A percentile compares a stretch with the other conserved stretches of the same genome.
These are phyloP conservation scores for Zootermopsis nevadensis DNA, from an alignment of 2,888 invertebrate genomes.

Conservation along the genomic window DNA sequence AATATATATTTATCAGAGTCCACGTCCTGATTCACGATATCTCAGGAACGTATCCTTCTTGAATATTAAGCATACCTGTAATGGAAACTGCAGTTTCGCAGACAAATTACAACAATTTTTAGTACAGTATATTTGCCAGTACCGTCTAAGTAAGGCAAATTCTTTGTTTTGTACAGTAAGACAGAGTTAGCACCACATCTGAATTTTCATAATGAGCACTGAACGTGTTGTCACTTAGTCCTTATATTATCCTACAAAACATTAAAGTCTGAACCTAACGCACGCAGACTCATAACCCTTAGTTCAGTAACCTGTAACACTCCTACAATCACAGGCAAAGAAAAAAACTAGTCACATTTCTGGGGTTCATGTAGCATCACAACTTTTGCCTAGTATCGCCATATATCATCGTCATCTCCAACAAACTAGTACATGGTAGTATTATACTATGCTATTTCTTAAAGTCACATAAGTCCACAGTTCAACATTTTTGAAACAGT, in stretches of 20 bases:
- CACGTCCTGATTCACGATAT: no score
- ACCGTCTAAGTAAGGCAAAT: conserved; percentile 14
- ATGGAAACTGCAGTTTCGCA: neutral
- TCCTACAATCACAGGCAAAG: conserved; percentile 23
- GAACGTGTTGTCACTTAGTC: neutral
- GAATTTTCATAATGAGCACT: conserved; percentile 6
- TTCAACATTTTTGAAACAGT: neutral
- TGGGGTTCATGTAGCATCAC: neutral
- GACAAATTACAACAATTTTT: neutral
- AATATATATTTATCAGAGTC: no score
- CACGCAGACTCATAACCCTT: neutral
- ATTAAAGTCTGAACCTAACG: neutral
- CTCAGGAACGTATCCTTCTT: no score
- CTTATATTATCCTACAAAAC: neutral
- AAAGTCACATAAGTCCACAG: neutral
- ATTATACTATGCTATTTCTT: neutral
- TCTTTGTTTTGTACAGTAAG: neutral
- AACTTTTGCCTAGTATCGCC: neutral
- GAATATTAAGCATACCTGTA: neutral
- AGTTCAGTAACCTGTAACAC: conserved; percentile 16
- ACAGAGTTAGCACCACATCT: conserved; percentile 20
- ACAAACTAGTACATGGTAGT: no score
- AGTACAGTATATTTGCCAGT: conserved; percentile 13
- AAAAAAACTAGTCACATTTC: neutral
- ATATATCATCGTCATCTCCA: neutral